Evolutionary conservation across 2,797 vertebrate species (phyloP), one percentile per base, ranked within the genome.

Genomic region (Toxotes lorentzi): DNA sequence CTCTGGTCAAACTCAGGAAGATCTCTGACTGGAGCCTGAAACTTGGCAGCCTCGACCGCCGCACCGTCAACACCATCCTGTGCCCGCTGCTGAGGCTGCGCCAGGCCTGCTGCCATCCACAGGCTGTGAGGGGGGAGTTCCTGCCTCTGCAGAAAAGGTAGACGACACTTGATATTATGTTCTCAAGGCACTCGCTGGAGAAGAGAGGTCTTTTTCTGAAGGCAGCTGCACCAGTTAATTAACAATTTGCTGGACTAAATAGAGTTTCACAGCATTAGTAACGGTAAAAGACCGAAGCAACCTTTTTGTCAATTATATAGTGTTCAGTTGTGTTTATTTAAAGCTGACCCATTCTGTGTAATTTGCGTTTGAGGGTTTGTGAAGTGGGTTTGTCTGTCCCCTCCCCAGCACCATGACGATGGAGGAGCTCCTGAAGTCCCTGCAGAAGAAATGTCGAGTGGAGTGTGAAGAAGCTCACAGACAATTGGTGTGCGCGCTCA

Each of bases 101-200:
- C 4, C 98, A 99, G 94, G 98, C 98, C 87, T 99, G 98, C 95
- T 99, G 98, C 93, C 98, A 99, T 72, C 98, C 98, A 0, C 98
- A 99, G 94, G 98, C 98, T 3, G 98, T 99, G 76, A 95, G 98
- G 40, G 98, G 98, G 62, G 98, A 99, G 90, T 99, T 99, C 89
- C 91, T 99, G 76, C 98, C 98, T 2, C 94, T 99, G 40, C 98
- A 99, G 81, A 99, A 99, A 93, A 99, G 98, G 98, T 99, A 78
- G 24, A n/a, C 2, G 45, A 50, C 68, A 64, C 86, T 84, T 32
- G 0, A 19, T 11, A 19, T 84, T 68, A 1, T 73, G 58, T 75
- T 47, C 27, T 69, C 30, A 35, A 48, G 50, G 14, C 45, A 2
- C 68, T 78, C 5, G 5, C 8, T 40, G 45, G 4, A 73, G 19